Base-by-base conservation (phyloP, 2,113 vertebrate genomes). In the Aphelocoma coerulescens region DNA sequence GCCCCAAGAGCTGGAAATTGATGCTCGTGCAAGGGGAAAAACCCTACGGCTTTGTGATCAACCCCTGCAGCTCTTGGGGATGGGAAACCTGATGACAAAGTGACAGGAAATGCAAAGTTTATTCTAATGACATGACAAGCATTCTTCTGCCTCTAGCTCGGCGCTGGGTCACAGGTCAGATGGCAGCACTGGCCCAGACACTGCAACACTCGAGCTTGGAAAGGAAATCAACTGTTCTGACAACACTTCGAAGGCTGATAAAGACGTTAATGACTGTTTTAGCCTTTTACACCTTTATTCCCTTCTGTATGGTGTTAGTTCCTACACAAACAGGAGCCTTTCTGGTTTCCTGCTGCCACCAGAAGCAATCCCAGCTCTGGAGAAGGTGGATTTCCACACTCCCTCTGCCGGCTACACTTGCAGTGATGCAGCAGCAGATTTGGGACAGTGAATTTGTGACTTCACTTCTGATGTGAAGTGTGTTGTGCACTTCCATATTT, bases 51-150 rank as follows among this genome's bases (percentile, higher is more conserved):
- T 35, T 61, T 32, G 71, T 13, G 54, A 33, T 10, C 39, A 43
- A 93, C 9, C 76, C 41, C 22, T 15, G 35, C 30, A 11, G 83
- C 79, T 71, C 75, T 8, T 37, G n/a, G 65, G 73, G 65, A 59
- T 22, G 43, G 75, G 62, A 91, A 96, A 78, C 13, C 44, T 51
- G 81, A 88, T 48, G 73, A 75, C 18, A 69, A 33, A 65, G 73
- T 39, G 54, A 85, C 85, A 87, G 93, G 67, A 96, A 97, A 87
- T 72, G 82, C 79, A 44, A 30, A 83, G 88, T 61, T 91, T 93
- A 85, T 44, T 82, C 30, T 66, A 33, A 94, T 74, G 28, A 32
- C 72, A 55, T 44, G 78, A 59, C 55, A 58, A 71, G 49, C 88
- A 77, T 91, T 93, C 86, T 35, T 82, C 62, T 81, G 43, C 43